These are phyloP conservation scores for Helicoverpa zea DNA, from an alignment of 1,140 invertebrate genomes.

Conservation along the genomic window DNA sequence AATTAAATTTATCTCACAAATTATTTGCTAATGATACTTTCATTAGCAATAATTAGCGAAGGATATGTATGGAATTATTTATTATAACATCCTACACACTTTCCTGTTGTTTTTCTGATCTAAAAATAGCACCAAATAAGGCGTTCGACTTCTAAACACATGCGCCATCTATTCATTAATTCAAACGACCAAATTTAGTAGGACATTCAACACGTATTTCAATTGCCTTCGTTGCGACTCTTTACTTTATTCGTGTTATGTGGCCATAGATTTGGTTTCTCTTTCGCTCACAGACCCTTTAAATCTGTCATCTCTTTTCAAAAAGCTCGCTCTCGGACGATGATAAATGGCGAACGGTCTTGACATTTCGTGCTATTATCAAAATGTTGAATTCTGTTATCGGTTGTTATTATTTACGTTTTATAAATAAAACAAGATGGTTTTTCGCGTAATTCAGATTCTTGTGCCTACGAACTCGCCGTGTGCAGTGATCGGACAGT, in stretches of 20 bases:
- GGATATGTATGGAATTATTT: background rate
- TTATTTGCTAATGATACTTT: no score
- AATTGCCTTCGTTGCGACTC: slow-evolving; percentile 44
- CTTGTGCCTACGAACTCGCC: slow-evolving; percentile 40
- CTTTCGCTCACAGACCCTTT: slow-evolving; percentile 53
- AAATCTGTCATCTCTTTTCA: slow-evolving; percentile 55
- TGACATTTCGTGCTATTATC: slow-evolving; percentile 75
- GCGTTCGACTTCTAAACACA: slow-evolving; percentile 82
- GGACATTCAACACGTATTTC: slow-evolving; percentile 34
- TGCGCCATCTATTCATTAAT: slow-evolving; percentile 72
- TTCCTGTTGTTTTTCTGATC: slow-evolving; percentile 53
- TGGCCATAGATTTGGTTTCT: slow-evolving; percentile 53
- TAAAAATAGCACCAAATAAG: slow-evolving; percentile 78
- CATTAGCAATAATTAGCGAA: background rate
- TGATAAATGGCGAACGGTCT: slow-evolving; percentile 74
- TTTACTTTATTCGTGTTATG: slow-evolving; percentile 65
- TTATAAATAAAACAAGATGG: slow-evolving; percentile 77
- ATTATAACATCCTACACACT: background rate
- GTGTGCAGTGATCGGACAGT: slow-evolving; percentile 50
- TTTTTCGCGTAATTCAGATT: slow-evolving; percentile 49
- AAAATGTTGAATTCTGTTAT: slow-evolving; percentile 66
- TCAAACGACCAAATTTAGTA: slow-evolving; percentile 61
- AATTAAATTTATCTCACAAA: background rate
- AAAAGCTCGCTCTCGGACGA: slow-evolving; percentile 59
- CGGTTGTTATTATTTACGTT: slow-evolving; percentile 59